Percentiles rank a stretch among this genome's conserved stretches.
Evolutionary conservation across 2,113 vertebrate genomes (phyloP).

Genomic region (Okapia johnstoni): DNA sequence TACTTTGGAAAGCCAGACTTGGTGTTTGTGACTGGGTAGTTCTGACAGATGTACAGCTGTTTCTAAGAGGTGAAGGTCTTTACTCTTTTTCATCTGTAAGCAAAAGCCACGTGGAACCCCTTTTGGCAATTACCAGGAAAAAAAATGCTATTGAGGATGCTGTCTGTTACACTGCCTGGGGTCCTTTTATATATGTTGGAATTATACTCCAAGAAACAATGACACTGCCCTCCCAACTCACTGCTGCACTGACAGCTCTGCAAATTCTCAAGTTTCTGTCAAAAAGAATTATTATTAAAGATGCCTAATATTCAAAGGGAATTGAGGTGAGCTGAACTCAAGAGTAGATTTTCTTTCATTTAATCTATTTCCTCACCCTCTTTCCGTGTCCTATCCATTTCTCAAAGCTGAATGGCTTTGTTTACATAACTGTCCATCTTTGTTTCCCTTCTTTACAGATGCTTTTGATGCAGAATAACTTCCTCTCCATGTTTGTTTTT

Average conservation of each 20-base stretch:
- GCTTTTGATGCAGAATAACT: not conserved
- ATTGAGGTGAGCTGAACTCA: not conserved
- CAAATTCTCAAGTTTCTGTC: not conserved
- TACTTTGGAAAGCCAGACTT: constrained; percentile 1
- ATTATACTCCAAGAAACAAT: not conserved
- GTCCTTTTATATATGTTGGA: not conserved
- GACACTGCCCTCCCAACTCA: not conserved
- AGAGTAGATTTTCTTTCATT: not conserved
- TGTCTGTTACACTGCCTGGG: not conserved
- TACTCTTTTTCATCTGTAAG: not conserved
- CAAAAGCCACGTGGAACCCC: not conserved
- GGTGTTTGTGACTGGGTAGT: not conserved
- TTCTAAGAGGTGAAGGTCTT: not conserved
- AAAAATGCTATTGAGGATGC: not conserved
- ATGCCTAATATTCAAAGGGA: not conserved
- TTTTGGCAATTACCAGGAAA: not conserved
- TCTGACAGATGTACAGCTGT: not conserved
- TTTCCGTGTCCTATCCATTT: not conserved
- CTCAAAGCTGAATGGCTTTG: not conserved
- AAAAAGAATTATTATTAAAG: not conserved
- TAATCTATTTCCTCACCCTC: not conserved
- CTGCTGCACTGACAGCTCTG: not conserved
- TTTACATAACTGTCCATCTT: not conserved
- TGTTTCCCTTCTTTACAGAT: not conserved
- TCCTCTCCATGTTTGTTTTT: not conserved